Percentiles rank a stretch among this genome's conserved stretches.
phyloP scores from a whole-genome alignment of 2,113 vertebrate species.

The Thamnophis sirtalis region DNA sequence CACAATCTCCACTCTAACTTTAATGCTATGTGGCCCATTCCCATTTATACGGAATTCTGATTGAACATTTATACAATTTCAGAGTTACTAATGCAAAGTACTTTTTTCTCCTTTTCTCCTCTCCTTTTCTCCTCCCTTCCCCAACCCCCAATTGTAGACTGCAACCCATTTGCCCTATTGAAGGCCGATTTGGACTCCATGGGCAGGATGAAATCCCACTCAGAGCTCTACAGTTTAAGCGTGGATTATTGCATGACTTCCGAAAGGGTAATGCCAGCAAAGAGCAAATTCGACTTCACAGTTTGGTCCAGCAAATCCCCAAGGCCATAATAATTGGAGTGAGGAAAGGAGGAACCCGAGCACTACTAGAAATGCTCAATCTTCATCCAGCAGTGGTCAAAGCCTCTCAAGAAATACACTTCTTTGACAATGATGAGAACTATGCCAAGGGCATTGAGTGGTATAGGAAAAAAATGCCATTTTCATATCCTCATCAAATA shows the following conservation, averaged over 20 bases:
- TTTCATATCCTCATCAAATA: constrained; percentile 92
- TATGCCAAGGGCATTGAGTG: constrained; percentile 91
- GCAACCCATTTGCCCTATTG: constrained; percentile 85
- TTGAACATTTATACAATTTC: background rate
- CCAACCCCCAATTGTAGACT: constrained; percentile 69
- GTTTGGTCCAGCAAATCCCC: constrained; percentile 89
- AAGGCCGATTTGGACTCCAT: constrained; percentile 71
- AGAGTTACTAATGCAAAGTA: background rate
- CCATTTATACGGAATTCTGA: background rate
- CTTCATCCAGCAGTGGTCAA: constrained; percentile 94
- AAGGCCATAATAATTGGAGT: constrained; percentile 95
- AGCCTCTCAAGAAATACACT: constrained; percentile 96
- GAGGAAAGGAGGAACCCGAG: constrained; percentile 90
- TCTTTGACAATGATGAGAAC: constrained; percentile 94
- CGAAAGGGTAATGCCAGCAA: constrained; percentile 84
- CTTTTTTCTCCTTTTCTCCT: background rate
- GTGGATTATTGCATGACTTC: constrained; percentile 83
- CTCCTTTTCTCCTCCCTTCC: background rate
- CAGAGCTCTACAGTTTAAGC: constrained; percentile 84
- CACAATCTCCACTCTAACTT: background rate
- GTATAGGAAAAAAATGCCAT: constrained; percentile 96
- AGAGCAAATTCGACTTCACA: constrained; percentile 84
- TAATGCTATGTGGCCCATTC: background rate
- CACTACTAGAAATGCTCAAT: constrained; percentile 94
- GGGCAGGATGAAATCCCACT: constrained; percentile 78